These are phyloP conservation scores for Caenorhabditis auriculariae DNA, from an alignment of 2,888 invertebrate genomes.

Conservation along the genomic window DNA sequence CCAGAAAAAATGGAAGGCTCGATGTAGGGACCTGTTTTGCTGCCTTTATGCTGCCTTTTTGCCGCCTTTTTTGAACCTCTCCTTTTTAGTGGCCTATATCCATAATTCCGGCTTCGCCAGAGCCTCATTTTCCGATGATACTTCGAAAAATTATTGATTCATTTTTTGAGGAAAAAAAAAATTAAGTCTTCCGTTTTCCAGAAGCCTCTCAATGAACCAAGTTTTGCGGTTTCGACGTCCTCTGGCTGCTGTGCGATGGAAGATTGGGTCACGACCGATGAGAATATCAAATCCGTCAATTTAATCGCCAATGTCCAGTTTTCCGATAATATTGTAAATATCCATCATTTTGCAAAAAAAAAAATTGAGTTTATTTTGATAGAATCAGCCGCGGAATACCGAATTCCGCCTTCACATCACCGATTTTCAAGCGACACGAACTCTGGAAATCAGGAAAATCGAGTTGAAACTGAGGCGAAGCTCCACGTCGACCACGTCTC, in stretches of 20 bases:
- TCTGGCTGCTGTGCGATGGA: constrained; percentile 26
- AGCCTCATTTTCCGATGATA: too few species aligned
- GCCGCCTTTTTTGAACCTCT: too few species aligned
- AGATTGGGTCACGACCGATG: constrained; percentile 34
- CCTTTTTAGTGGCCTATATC: too few species aligned
- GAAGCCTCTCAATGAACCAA: constrained; percentile 36
- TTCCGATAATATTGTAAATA: constrained; percentile 30
- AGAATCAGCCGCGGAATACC: constrained; percentile 35
- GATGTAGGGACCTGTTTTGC: too few species aligned
- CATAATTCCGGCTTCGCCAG: too few species aligned
- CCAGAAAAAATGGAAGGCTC: too few species aligned
- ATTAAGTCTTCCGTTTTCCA: neutral
- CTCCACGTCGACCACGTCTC: constrained; percentile 13
- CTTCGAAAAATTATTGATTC: too few species aligned
- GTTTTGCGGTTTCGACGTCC: constrained; percentile 22
- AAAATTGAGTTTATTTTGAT: neutral
- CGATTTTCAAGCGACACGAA: constrained; percentile 19
- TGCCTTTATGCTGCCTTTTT: too few species aligned
- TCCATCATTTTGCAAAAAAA: neutral
- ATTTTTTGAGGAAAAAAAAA: neutral
- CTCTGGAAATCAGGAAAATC: constrained; percentile 22
- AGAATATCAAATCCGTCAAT: constrained; percentile 15
- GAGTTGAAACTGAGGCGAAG: constrained; percentile 17
- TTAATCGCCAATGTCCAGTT: constrained; percentile 32
- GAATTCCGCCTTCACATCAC: constrained; percentile 27